Base-by-base conservation (phyloP, 2,888 invertebrate genomes). In the Sepiola atlantica region DNA sequence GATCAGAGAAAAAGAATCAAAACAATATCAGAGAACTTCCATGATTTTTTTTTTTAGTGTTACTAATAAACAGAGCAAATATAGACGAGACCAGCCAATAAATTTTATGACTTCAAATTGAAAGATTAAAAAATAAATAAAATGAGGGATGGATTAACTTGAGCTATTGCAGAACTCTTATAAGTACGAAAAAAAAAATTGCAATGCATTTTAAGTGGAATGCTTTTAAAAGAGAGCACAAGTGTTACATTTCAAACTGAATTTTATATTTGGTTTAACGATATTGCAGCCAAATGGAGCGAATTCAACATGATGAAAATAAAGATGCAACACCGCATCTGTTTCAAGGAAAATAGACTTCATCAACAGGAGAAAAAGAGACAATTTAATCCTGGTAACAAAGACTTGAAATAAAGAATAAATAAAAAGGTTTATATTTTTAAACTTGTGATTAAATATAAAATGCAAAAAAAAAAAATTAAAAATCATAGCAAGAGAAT, bases 311-410 rank as follows among this genome's bases (percentile, higher is more conserved):
- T 77, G 77, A 77, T 77, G 77, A 77, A 77, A 77, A 77, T 77
- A 16, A n/a, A 3, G 32, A 77, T 77, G 77, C 77, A 77, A 16
- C 3, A n/a, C n/a, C 0, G 77, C n/a, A 77, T n/a, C 77, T n/a
- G 1, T n/a, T n/a, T 32, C 77, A 77, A 77, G n/a, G 32, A 77
- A 10, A 32, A 77, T n/a, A 77, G 14, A n/a, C 77, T n/a, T n/a
- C n/a, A 77, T 77, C 77, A 77, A 77, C 61, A 77, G 77, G 77
- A 77, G n/a, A n/a, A 77, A 77, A n/a, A n/a, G n/a, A n/a, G n/a
- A n/a, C n/a, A n/a, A 16, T 77, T 77, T 77, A 77, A 77, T 77
- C 77, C 77, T 77, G 77, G 77, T 32, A 77, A 77, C 77, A 32
- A 77, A 77, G 77, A n/a, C 77, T 77, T 77, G 2, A 77, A 77